phyloP scores from a whole-genome alignment of 1,140 invertebrate genomes.

The Eulimnadia texana region DNA sequence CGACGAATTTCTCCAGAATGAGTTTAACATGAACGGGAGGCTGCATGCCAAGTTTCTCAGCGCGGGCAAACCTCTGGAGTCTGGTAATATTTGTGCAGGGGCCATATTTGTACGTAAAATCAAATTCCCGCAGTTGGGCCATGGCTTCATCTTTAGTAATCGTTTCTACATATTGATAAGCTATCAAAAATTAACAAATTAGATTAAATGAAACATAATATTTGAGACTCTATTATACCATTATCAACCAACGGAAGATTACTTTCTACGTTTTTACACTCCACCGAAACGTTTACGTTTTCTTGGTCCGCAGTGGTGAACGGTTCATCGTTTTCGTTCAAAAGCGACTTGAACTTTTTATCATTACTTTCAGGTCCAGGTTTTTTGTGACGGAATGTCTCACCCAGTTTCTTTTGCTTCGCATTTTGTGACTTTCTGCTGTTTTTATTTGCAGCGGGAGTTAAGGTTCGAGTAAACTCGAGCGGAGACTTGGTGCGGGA shows the following conservation, averaged over 20 bases:
- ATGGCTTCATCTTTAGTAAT: not conserved
- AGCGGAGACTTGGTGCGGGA: not conserved
- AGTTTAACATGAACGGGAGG: not conserved
- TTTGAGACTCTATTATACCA: too few species aligned
- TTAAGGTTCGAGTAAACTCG: not conserved
- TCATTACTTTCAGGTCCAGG: not conserved
- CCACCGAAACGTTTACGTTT: too few species aligned
- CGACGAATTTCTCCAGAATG: not conserved
- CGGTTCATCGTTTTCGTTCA: not conserved
- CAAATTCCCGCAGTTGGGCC: not conserved
- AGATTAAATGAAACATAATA: too few species aligned
- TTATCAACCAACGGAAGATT: too few species aligned
- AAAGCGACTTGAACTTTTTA: not conserved
- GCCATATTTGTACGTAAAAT: not conserved
- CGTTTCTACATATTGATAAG: not conserved
- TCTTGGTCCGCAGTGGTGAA: too few species aligned
- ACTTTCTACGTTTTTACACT: too few species aligned
- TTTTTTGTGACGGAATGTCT: not conserved
- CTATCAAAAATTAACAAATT: too few species aligned
- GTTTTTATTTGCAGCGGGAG: not conserved
- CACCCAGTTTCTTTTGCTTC: not conserved
- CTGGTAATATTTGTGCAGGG: not conserved
- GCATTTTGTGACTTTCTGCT: not conserved
- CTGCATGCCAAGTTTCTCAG: not conserved
- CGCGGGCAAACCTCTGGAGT: not conserved